phyloP scores from a whole-genome alignment of 2,797 vertebrate species.

The Poeciliopsis infans region DNA sequence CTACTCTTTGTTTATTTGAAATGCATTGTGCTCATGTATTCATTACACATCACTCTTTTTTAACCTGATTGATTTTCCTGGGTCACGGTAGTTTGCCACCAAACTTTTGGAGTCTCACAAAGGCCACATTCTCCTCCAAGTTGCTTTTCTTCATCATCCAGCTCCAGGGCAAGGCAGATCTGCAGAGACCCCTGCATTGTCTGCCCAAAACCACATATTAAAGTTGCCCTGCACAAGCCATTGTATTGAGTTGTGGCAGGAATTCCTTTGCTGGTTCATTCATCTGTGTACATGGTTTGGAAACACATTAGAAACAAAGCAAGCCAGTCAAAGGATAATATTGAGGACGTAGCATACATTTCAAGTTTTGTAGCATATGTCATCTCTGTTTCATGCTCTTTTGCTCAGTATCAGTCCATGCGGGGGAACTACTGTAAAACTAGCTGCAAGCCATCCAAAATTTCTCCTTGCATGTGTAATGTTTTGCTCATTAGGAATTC shows the following conservation, averaged over 20 bases:
- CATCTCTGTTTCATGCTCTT: conserved; percentile 69
- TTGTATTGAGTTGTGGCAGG: conserved; percentile 78
- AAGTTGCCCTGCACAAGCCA: conserved; percentile 80
- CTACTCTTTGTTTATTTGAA: not conserved
- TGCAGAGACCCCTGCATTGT: conserved; percentile 79
- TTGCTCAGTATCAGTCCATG: conserved; percentile 55
- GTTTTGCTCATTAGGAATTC: conserved; percentile 80
- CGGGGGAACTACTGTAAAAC: conserved; percentile 51
- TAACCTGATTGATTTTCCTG: conserved; percentile 29
- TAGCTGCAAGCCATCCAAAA: conserved; percentile 66
- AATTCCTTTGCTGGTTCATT: conserved; percentile 83
- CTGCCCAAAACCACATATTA: conserved; percentile 81
- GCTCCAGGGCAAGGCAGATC: conserved; percentile 77
- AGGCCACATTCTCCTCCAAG: conserved; percentile 75
- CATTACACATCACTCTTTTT: conserved; percentile 33
- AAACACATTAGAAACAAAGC: conserved; percentile 83
- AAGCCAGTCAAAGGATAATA: conserved; percentile 83
- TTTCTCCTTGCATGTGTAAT: conserved; percentile 79
- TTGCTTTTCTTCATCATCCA: conserved; percentile 83
- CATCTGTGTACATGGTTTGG: conserved; percentile 83
- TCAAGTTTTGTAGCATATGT: conserved; percentile 70
- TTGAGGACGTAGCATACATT: conserved; percentile 85
- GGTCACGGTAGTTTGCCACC: conserved; percentile 65
- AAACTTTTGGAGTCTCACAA: conserved; percentile 70
- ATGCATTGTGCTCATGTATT: conserved; percentile 46